Percentiles rank a stretch among this genome's conserved stretches.
phyloP scores from a whole-genome alignment of 2,113 vertebrate species.

The Ginglymostoma cirratum region DNA sequence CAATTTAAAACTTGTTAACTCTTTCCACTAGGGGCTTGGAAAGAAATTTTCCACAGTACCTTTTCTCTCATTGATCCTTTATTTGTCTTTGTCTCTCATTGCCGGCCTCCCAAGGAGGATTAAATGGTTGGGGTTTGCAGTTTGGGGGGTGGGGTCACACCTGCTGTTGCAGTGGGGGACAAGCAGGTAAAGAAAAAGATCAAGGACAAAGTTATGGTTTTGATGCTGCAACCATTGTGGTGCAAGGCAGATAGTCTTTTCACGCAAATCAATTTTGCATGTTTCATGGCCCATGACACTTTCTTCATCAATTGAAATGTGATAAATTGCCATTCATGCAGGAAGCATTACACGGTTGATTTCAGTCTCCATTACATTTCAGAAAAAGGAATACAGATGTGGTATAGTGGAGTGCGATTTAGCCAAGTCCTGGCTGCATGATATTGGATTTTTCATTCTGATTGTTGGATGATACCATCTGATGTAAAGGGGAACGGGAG shows the following conservation, averaged over 20 bases:
- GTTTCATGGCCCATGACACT: not conserved
- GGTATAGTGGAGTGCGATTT: not conserved
- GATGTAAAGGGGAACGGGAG: not conserved
- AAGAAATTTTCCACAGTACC: not conserved
- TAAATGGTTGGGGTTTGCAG: not conserved
- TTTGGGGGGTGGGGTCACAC: too few relatives aligned
- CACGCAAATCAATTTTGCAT: not conserved
- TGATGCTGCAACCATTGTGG: not conserved
- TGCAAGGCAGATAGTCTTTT: not conserved
- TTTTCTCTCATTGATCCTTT: not conserved
- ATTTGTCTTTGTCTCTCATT: not conserved
- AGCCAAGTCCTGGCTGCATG: not conserved
- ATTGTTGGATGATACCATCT: not conserved
- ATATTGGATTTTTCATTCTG: not conserved
- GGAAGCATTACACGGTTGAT: not conserved
- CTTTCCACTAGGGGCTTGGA: not conserved
- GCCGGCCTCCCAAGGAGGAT: not conserved
- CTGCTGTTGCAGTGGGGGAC: too few relatives aligned
- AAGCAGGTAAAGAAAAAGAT: not conserved
- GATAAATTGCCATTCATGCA: not conserved
- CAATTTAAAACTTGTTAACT: not conserved
- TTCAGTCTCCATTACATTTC: not conserved
- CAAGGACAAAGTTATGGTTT: not conserved
- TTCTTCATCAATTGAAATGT: not conserved
- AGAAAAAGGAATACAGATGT: not conserved